Evolutionary conservation across 2,113 vertebrate genomes (phyloP).

Genomic region (Rhineura floridana): DNA sequence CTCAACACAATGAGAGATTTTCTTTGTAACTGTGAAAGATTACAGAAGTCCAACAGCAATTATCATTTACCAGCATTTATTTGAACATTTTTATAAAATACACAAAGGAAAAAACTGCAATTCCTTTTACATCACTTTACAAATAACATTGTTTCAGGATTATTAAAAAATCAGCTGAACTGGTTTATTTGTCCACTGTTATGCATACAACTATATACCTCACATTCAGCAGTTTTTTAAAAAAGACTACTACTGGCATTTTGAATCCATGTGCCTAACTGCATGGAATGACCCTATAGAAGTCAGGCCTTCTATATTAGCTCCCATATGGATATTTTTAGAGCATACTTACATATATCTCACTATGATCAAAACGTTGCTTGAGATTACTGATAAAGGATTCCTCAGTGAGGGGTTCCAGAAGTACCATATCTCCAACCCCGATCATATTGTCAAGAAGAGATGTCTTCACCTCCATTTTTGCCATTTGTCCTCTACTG

Average conservation of each 20-base stretch:
- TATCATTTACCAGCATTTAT: not conserved
- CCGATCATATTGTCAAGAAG: conserved; percentile 98
- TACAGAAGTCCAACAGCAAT: not conserved
- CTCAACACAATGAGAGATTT: not conserved
- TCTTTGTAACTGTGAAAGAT: not conserved
- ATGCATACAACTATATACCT: not conserved
- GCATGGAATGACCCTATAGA: not conserved
- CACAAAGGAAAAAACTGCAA: not conserved
- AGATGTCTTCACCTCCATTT: conserved; percentile 96
- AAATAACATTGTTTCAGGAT: not conserved
- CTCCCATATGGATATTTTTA: not conserved
- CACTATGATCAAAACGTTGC: conserved; percentile 92
- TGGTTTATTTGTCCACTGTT: not conserved
- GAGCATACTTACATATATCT: conserved; percentile 91
- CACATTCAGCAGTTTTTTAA: not conserved
- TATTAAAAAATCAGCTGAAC: not conserved
- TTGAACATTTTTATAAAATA: not conserved
- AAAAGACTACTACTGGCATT: not conserved
- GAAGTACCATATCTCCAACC: conserved; percentile 96
- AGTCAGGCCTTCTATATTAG: not conserved
- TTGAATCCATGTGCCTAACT: not conserved
- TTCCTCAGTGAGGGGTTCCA: conserved; percentile 92
- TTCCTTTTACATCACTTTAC: not conserved
- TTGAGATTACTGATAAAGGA: conserved; percentile 91
- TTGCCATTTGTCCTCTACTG: conserved; percentile 82